phyloP scores from a whole-genome alignment of 2,113 vertebrate genomes.

The Alouatta palliata region DNA sequence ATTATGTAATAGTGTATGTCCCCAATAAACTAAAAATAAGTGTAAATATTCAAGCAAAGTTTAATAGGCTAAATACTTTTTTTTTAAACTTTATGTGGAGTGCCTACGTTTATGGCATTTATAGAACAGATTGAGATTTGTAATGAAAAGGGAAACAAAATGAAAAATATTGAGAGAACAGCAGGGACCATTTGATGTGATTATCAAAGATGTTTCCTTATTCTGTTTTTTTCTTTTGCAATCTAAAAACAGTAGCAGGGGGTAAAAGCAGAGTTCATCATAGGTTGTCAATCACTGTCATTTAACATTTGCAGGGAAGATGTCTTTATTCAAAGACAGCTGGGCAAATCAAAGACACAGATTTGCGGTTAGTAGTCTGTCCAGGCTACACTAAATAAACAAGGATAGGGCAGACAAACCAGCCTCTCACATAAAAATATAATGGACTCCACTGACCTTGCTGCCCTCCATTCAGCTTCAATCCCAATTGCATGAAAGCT shows the following conservation, averaged over 20 bases:
- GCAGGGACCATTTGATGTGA: slow-evolving; percentile 87
- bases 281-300: slow-evolving; percentile 91
- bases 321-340: slow-evolving; percentile 90
- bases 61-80: slow-evolving; percentile 30
- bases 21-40: slow-evolving; percentile 62
- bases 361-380: slow-evolving; percentile 90
- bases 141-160: slow-evolving; percentile 85
- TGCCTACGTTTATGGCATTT: slow-evolving; percentile 76
- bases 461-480: slow-evolving; percentile 90
- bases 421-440: slow-evolving; percentile 89
- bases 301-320: slow-evolving; percentile 88
- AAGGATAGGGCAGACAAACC: slow-evolving; percentile 86
- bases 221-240: slow-evolving; percentile 86
- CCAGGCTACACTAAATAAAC: slow-evolving; percentile 90
- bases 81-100: slow-evolving; percentile 44
- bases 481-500: slow-evolving; percentile 90
- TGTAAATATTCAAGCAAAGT: background rate
- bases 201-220: slow-evolving; percentile 89
- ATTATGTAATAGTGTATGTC: slow-evolving; percentile 57
- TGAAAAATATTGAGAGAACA: slow-evolving; percentile 87
- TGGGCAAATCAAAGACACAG: slow-evolving; percentile 92
- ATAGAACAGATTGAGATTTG: slow-evolving; percentile 84
- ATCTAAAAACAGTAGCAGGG: slow-evolving; percentile 90
- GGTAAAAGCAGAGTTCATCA: slow-evolving; percentile 88
- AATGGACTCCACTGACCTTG: slow-evolving; percentile 88